These are phyloP conservation scores for Scaptomyza reducta DNA, from an alignment of 2,888 invertebrate genomes.

Conservation along the genomic window DNA sequence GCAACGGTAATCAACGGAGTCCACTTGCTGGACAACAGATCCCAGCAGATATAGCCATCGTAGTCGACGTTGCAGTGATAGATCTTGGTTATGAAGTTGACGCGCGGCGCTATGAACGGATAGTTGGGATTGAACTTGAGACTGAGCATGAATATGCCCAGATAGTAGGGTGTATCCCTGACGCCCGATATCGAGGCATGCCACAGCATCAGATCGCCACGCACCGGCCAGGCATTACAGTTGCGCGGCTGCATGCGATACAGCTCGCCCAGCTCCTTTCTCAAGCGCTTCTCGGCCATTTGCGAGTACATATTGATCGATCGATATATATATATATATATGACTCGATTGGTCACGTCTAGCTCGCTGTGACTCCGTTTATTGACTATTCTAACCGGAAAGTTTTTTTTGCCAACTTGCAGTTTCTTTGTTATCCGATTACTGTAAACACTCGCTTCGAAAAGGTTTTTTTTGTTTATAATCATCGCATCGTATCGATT, in stretches of 20 bases:
- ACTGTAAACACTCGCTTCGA: not conserved
- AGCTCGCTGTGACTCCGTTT: not conserved
- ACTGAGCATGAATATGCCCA: constrained; percentile 23
- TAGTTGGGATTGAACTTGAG: constrained; percentile 24
- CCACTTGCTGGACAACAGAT: constrained; percentile 36
- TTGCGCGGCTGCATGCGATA: not conserved
- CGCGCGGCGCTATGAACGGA: constrained; percentile 32
- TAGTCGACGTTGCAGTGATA: constrained; percentile 46
- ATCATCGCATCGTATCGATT: too few species aligned
- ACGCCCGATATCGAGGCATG: constrained; percentile 23
- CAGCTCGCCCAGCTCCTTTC: constrained; percentile 25
- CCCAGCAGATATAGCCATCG: constrained; percentile 51
- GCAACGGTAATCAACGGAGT: not conserved
- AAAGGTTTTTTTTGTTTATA: too few species aligned
- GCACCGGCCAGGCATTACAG: constrained; percentile 24
- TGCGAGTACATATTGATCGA: not conserved
- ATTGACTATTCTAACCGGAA: not conserved
- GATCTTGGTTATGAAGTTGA: constrained; percentile 39
- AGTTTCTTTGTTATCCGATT: not conserved
- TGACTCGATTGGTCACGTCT: too few species aligned
- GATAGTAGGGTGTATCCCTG: constrained; percentile 26
- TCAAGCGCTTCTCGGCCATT: constrained; percentile 24
- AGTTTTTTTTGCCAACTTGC: not conserved
- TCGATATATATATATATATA: too few species aligned
- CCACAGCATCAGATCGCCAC: constrained; percentile 36